A percentile compares a stretch with the other conserved stretches of the same genome.
Evolutionary conservation across 2,113 vertebrate species (phyloP).

Genomic region (Notothenia coriiceps): DNA sequence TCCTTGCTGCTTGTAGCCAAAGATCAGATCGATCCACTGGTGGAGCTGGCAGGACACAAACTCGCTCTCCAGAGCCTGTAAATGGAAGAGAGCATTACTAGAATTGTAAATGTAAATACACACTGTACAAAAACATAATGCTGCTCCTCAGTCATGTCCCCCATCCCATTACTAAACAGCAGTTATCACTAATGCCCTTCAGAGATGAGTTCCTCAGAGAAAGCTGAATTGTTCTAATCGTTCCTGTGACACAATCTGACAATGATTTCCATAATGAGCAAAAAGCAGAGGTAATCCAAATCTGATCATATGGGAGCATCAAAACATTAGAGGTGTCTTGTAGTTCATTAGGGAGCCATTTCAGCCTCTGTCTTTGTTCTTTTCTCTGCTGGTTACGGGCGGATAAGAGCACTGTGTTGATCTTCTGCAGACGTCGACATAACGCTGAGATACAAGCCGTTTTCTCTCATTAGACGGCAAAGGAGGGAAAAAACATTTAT

Average conservation of each 20-base stretch:
- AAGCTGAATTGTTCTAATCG: conserved; percentile 49
- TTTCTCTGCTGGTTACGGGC: conserved; percentile 42
- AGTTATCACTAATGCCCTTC: conserved; percentile 55
- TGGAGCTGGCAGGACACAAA: conserved; percentile 99
- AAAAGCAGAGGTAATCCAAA: conserved; percentile 54
- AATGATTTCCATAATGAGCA: conserved; percentile 69
- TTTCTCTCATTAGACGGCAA: conserved; percentile 90
- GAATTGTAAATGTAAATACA: conserved; percentile 53
- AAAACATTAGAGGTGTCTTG: conserved; percentile 66
- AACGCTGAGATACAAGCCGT: conserved; percentile 73
- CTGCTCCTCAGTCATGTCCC: conserved; percentile 40
- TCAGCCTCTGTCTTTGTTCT: conserved; percentile 72
- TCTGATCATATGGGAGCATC: conserved; percentile 69
- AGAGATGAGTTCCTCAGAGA: conserved; percentile 56
- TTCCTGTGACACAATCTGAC: conserved; percentile 55
- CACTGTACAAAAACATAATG: conserved; percentile 1
- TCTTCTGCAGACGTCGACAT: conserved; percentile 56
- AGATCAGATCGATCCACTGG: conserved; percentile 99
- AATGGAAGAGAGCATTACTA: conserved; percentile 35
- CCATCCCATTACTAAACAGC: conserved; percentile 52
- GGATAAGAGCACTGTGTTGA: conserved; percentile 61
- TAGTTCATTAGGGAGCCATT: conserved; percentile 75
- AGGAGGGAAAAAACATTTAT: conserved; percentile 87
- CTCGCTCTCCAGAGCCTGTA: conserved; percentile 96
- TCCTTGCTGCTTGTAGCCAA: conserved; percentile 98